phyloP scores from a whole-genome alignment of 35 echinoderm and acorn worm genomes.

The Holothuria glaberrima region DNA sequence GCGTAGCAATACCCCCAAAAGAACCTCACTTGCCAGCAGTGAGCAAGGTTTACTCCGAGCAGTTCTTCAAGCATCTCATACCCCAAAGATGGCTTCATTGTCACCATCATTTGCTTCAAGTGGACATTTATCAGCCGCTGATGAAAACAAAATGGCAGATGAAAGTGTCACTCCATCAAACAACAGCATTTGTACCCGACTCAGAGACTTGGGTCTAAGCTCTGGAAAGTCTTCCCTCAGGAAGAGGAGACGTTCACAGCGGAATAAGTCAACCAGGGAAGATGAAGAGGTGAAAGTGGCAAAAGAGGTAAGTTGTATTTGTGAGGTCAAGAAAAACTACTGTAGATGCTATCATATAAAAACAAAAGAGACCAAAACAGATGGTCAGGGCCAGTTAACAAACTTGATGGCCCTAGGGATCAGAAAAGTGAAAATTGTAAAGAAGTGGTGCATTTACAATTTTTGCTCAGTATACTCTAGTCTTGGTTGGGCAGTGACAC shows the following conservation, averaged over 20 bases:
- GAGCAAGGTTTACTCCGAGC: slow-evolving; percentile 14
- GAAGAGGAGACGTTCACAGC: neutral
- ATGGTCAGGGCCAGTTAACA: no score
- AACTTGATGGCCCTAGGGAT: no score
- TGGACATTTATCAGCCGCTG: no score
- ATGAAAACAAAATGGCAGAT: neutral
- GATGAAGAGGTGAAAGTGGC: neutral
- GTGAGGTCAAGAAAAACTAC: neutral
- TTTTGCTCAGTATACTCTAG: no score
- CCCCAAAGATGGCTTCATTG: neutral
- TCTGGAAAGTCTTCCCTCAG: neutral
- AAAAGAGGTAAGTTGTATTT: neutral
- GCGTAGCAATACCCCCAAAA: neutral
- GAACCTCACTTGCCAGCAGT: neutral
- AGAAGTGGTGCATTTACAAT: no score
- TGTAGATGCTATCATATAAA: neutral
- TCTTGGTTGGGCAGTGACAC: no score
- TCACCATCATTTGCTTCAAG: neutral
- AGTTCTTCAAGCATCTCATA: slow-evolving; percentile 31
- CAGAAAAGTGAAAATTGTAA: no score
- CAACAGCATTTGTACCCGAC: neutral
- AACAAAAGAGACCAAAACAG: no score
- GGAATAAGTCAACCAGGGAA: neutral
- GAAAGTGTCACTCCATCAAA: neutral
- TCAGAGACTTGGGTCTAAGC: slow-evolving; percentile 9